Base-by-base conservation (phyloP, 2,113 vertebrate species). In the Myanophis thanlyinensis region DNA sequence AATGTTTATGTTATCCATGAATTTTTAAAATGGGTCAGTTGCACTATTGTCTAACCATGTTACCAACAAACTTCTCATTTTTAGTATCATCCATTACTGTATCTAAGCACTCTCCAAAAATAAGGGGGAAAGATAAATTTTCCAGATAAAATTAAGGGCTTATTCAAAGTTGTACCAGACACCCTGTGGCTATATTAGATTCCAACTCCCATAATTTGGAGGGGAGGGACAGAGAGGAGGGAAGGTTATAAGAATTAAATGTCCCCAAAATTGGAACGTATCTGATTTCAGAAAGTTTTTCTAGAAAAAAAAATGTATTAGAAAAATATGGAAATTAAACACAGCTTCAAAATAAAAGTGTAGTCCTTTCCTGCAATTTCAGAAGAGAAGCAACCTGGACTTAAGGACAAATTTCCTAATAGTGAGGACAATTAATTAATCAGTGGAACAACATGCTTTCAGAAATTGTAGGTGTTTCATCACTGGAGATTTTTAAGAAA, bases 21-120 rank as follows among this genome's bases (percentile, higher is more conserved):
- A 91, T 94, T 95, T 96, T 96, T 94, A 92, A 96, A 96, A 73
- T 23, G 27, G 11, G 59, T 94, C 91, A 85, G 30, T 94, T 96
- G 59, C 5, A 92, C 25, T 95, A 87, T 48, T 92, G 94, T 90
- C 94, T 87, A 96, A 93, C 11, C 80, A 1, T 49, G 20, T 87
- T 95, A 95, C 52, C 59, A 88, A 92, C 80, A 44, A 95, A 89
- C 5, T 87, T 8, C 87, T 20, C 23, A 59, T 46, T 95, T 12
- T 92, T 93, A 86, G 23, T 46, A 48, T 9, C 20, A 20, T 27
- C 25, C 25, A 85, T 47, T 47, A 85, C 20, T 85, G 84, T 85
- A 23, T 47, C 85, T 48, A 86, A 48, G 10, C 10, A 85, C 46
- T 30, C 27, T 53, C 20, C 51, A 52, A 52, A 88, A 54, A n/a